Evolutionary conservation across 2,797 vertebrate species (phyloP), one percentile per base, ranked within the genome.

Genomic region (Helarctos malayanus): DNA sequence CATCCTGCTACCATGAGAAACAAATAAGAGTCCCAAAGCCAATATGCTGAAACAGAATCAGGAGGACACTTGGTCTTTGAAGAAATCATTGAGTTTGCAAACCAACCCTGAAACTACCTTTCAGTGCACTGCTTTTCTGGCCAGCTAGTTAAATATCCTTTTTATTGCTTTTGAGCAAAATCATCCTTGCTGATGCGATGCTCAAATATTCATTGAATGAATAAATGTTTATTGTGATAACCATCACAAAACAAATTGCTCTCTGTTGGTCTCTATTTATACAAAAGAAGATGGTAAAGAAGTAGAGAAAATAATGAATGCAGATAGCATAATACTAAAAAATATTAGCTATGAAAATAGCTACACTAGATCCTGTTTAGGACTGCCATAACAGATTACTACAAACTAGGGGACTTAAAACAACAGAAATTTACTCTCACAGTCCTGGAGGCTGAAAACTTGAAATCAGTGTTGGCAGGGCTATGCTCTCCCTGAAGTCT

Each of bases 191-290:
- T 87, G 35, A 71, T 49, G 45, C 21, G 73, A 14, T 63, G n/a
- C 61, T 80, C 23, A 94, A 73, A 83, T 97, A 52, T 80, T 92
- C 78, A 49, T 52, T 54, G 54, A 52, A 52, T 45, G 76, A 87
- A 71, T 52, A 84, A 75, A 65, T 52, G 73, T 7, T 52, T 13
- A 52, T 68, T 45, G 63, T 29, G 57, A 32, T 41, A 91, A 80
- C 80, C 32, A 91, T 21, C n/a, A 59, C 1, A 85, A 79, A 68
- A 59, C 41, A 57, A 75, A 80, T 18, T 73, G 13, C 92, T 94
- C 35, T 94, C 45, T 61, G 14, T 68, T 25, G 11, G 41, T 93
- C 47, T 92, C 29, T 75, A 15, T 91, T 84, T 97, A 45, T 87
- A 86, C 12, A 54, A 75, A 4, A 29, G 45, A 82, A 57, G 38